Evolutionary conservation across 2,888 invertebrate genomes (phyloP).

Genomic region (Adelphocoris suturalis): DNA sequence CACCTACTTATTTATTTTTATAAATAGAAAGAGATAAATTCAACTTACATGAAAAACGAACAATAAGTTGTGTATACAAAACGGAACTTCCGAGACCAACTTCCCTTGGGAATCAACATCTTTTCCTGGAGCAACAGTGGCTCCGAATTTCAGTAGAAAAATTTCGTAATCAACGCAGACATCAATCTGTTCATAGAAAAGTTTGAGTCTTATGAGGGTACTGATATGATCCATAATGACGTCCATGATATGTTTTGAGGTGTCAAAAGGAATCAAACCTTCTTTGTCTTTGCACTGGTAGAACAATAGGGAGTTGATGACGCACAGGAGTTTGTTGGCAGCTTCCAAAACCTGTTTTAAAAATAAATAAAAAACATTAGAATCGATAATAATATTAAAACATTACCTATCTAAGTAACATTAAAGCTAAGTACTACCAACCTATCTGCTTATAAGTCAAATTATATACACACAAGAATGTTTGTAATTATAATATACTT

Average conservation of each 20-base stretch:
- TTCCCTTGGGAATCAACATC: slow-evolving; percentile 15
- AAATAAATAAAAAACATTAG: neutral
- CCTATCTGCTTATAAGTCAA: neutral
- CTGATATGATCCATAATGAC: neutral
- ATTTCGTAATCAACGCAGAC: neutral
- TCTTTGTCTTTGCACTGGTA: slow-evolving; percentile 35
- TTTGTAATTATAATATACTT: too few relatives aligned
- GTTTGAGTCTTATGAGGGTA: neutral
- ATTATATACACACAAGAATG: too few relatives aligned
- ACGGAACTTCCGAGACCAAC: neutral
- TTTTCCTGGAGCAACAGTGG: neutral
- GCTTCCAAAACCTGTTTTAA: neutral
- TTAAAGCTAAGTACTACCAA: neutral
- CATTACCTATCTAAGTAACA: neutral
- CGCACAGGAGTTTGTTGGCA: neutral
- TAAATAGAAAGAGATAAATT: neutral
- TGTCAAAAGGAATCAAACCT: slow-evolving; percentile 16
- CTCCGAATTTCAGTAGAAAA: neutral
- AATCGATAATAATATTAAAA: neutral
- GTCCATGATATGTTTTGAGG: neutral
- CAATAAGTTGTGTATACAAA: slow-evolving; percentile 18
- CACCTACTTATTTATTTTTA: too few relatives aligned
- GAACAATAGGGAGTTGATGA: neutral
- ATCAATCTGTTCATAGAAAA: neutral
- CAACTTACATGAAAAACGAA: neutral